Evolutionary conservation across 2,113 vertebrate species (phyloP).

Genomic region (Sclerurus mexicanus): DNA sequence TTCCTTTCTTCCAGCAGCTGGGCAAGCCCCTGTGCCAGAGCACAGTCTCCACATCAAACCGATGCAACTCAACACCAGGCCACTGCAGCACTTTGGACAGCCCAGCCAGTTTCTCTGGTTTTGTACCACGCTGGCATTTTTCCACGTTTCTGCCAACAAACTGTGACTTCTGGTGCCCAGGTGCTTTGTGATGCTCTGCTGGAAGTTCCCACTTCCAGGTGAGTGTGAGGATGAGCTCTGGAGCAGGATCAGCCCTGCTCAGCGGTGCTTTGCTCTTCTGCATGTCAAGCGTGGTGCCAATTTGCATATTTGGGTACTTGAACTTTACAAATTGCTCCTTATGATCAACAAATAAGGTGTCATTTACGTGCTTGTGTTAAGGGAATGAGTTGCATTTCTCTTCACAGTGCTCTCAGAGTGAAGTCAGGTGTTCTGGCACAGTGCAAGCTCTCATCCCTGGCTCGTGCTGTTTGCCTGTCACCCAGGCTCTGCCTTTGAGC

Average conservation of each 20-base stretch:
- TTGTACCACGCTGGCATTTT: background rate
- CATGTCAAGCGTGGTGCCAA: background rate
- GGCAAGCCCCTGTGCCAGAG: background rate
- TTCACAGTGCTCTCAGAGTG: background rate
- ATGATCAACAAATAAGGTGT: conserved; percentile 55
- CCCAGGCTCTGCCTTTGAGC: background rate
- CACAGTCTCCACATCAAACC: background rate
- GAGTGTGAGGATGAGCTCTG: background rate
- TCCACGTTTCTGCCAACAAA: background rate
- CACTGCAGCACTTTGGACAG: fast-evolving
- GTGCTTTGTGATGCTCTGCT: background rate
- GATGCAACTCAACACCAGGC: background rate
- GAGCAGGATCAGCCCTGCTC: background rate
- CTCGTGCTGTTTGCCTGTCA: background rate
- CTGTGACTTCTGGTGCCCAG: background rate
- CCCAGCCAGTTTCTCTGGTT: fast-evolving
- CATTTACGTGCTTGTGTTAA: conserved; percentile 11
- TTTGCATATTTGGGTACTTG: conserved; percentile 18
- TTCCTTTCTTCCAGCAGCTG: background rate
- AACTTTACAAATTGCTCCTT: conserved; percentile 50
- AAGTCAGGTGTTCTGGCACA: background rate
- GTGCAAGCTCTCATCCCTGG: background rate
- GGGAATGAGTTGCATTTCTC: conserved; percentile 39
- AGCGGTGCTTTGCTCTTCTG: background rate
- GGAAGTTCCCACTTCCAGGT: background rate